Evolutionary conservation across 2,113 vertebrate species (phyloP).

Genomic region (Bufo bufo): DNA sequence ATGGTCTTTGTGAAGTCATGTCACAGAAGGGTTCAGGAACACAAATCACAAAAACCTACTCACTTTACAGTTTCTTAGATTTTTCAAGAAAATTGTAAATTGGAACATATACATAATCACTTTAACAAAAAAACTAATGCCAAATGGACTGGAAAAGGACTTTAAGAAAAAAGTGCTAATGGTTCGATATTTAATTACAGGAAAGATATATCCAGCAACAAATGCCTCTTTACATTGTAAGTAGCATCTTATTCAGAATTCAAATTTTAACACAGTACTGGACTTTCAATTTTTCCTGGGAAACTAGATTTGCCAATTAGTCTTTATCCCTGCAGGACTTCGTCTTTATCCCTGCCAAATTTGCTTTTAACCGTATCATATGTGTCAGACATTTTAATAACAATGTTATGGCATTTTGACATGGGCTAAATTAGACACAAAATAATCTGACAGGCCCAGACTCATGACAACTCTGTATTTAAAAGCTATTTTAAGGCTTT

Average conservation of each 20-base stretch:
- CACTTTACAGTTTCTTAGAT: constrained; percentile 60
- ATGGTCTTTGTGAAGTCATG: neutral
- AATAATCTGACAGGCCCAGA: neutral
- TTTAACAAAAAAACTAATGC: constrained; percentile 53
- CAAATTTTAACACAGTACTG: neutral
- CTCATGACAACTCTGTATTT: neutral
- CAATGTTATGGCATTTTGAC: neutral
- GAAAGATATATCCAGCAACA: constrained; percentile 36
- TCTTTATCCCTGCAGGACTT: neutral
- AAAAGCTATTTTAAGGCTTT: neutral
- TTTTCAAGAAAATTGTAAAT: constrained; percentile 62
- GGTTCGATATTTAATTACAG: constrained; percentile 17
- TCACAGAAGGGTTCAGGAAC: constrained; percentile 46
- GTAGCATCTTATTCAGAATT: neutral
- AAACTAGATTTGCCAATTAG: neutral
- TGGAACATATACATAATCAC: constrained; percentile 62
- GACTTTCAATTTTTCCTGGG: neutral
- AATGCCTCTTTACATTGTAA: constrained; percentile 12
- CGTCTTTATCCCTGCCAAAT: neutral
- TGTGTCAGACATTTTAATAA: neutral
- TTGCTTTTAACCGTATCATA: neutral
- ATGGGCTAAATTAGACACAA: neutral
- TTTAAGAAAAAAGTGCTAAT: constrained; percentile 34
- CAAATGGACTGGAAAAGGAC: neutral
- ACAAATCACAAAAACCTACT: constrained; percentile 65